Percentiles rank a stretch among this genome's conserved stretches.
These are phyloP conservation scores for Aphelinus certus DNA, from an alignment of 1,140 invertebrate species.

Conservation along the genomic window DNA sequence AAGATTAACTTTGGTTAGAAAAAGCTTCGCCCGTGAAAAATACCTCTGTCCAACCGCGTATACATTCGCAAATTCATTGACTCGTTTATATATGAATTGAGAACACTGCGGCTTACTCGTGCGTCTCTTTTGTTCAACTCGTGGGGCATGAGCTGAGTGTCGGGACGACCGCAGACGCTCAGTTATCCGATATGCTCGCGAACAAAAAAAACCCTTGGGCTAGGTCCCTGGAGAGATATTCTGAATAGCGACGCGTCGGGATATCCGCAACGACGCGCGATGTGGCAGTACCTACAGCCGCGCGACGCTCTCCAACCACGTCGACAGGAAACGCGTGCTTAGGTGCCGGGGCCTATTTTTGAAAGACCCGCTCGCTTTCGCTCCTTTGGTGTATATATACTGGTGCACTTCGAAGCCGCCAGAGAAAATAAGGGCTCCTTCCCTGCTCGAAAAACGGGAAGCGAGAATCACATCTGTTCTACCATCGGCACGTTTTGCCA, in stretches of 20 bases:
- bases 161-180: background rate
- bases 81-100: background rate
- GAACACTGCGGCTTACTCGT: background rate
- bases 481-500: too few species aligned
- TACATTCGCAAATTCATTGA: slow-evolving; percentile 6
- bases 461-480: background rate
- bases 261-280: too few species aligned
- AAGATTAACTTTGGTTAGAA: background rate
- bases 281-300: background rate
- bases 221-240: slow-evolving; percentile 2
- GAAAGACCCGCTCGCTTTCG: background rate
- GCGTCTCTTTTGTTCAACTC: background rate
- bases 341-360: slow-evolving; percentile 24
- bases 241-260: background rate
- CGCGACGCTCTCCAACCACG: background rate
- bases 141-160: background rate
- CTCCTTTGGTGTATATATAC: background rate
- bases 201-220: background rate
- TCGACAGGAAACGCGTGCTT: slow-evolving; percentile 9
- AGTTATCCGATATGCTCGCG: background rate
- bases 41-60: background rate
- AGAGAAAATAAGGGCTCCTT: background rate
- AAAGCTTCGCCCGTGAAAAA: background rate
- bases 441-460: background rate
- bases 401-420: background rate